Conservation (phyloP, 2,888 invertebrate genomes). For the Pseudococcus jackbeardsleyi region DNA sequence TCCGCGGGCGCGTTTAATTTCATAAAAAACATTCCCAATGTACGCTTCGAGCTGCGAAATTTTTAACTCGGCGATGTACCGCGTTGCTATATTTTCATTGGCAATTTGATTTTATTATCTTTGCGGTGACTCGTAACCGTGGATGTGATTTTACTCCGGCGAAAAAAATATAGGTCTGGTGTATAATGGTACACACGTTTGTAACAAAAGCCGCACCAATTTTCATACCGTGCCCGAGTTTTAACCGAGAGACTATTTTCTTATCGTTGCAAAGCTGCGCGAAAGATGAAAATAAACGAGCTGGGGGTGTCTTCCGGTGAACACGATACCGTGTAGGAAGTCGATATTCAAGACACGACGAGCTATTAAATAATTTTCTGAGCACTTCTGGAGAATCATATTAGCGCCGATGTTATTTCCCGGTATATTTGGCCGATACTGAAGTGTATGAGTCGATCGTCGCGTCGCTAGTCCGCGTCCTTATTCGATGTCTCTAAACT, state of each 20-base stretch:
- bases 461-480: background rate
- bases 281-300: conserved; percentile 19
- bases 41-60: background rate
- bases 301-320: background rate
- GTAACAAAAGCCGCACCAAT: background rate
- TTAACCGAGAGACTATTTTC: conserved; percentile 32
- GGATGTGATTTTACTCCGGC: background rate
- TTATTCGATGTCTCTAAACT: background rate
- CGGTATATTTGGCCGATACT: background rate
- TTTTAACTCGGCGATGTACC: background rate
- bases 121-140: background rate
- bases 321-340: conserved; percentile 3
- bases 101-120: conserved; percentile 28
- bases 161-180: conserved; percentile 1
- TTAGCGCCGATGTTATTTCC: conserved; percentile 22
- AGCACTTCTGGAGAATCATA: conserved; percentile 15
- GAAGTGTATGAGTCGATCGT: background rate
- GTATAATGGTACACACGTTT: too few relatives aligned
- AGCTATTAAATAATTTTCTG: conserved; percentile 10
- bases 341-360: conserved; percentile 12
- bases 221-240: background rate
- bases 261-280: conserved; percentile 14
- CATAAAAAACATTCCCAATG: background rate
- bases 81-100: background rate
- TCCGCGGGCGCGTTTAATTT: conserved; percentile 1